Base-by-base conservation (phyloP, 2,113 vertebrate species). In the Xiphophorus maculatus region DNA sequence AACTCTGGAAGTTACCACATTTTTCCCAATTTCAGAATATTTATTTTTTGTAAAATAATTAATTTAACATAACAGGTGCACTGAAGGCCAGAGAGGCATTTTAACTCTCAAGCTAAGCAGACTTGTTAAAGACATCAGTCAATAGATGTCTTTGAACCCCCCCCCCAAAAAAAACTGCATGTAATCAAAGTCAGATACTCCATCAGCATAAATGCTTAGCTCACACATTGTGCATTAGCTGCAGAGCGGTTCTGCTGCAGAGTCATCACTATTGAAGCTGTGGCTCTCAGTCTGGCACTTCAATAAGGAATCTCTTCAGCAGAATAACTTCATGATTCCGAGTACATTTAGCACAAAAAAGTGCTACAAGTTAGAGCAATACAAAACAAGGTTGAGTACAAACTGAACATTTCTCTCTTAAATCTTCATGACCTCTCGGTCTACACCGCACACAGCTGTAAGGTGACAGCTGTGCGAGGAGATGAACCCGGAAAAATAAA, bases 191-290 rank as follows among this genome's bases (percentile, higher is more conserved):
- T 22, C 74, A 79, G 73, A 84, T 79, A 69, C 63, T 28, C 70
- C 74, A 84, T 89, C 79, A 89, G 80, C 77, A 83, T 58, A 89
- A 89, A 86, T 74, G 87, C 81, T 83, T 76, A 48, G 79, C 42
- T 75, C 69, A 81, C 85, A 85, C 77, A 66, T 63, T 60, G 80
- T 86, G 81, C 80, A 80, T 88, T 70, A 84, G 67, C 79, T 80
- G 79, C 86, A 82, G 54, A 30, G 6, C 48, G 69, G 64, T 51
- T 76, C 44, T 9, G 65, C 62, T 76, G 87, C 69, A 0, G 15
- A 84, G 79, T 87, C 84, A 87, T 88, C 88, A 87, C 44, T 85
- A 73, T 27, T 10, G 74, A 62, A 48, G 28, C 25, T 2, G 17
- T 9, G 37, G 60, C 40, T 48, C 74, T 84, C 63, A 33, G 70